Conservation (phyloP, 2,113 vertebrate genomes). For the Heterochromis multidens region DNA sequence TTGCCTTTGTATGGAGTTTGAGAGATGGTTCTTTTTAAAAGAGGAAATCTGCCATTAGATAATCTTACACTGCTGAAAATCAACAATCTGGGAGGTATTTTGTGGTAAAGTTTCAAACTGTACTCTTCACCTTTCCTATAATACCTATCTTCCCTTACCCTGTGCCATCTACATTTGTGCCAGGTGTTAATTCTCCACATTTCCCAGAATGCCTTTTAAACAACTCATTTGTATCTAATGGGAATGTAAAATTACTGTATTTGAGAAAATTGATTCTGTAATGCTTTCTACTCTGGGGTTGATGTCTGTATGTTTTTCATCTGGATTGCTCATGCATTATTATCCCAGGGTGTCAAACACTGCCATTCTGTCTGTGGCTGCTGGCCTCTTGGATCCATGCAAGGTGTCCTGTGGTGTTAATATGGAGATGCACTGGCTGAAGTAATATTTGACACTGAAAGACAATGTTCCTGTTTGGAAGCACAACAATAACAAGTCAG, state of each 20-base stretch:
- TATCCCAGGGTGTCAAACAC: not conserved
- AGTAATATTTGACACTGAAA: not conserved
- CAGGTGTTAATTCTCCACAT: not conserved
- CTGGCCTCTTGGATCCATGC: not conserved
- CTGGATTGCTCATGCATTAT: not conserved
- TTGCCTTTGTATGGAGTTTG: slow-evolving; percentile 52
- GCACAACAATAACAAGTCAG: too few relatives aligned
- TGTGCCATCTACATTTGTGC: not conserved
- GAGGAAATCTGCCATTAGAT: slow-evolving; percentile 16
- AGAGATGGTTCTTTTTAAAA: slow-evolving; percentile 2
- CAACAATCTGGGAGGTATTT: not conserved
- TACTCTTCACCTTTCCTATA: not conserved
- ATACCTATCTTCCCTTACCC: not conserved
- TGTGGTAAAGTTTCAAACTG: not conserved
- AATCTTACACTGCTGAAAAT: not conserved
- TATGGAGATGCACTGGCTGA: not conserved
- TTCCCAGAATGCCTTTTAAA: not conserved
- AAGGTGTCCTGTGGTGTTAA: not conserved
- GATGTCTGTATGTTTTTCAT: not conserved
- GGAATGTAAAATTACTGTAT: not conserved
- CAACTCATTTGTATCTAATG: not conserved
- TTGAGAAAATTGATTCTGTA: not conserved
- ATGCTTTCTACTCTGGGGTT: not conserved
- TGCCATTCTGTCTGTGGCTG: not conserved
- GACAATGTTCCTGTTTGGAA: too few relatives aligned